phyloP scores from a whole-genome alignment of 2,888 invertebrate genomes.

The Helleia helle region DNA sequence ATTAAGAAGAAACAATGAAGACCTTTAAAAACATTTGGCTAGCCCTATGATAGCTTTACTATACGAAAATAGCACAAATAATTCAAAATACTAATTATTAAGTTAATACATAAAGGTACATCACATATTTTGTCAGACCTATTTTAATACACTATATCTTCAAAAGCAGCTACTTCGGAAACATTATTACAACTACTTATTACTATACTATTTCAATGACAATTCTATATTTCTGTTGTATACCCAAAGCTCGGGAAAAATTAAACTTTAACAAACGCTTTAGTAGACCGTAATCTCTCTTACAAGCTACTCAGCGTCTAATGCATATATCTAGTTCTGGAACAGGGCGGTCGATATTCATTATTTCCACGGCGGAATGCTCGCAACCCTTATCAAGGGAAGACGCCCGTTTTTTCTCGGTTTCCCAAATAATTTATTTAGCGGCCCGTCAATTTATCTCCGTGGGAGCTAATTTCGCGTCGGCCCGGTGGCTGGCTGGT shows the following conservation, averaged over 20 bases:
- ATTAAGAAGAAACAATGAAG: too few species aligned
- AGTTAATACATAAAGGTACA: too few species aligned
- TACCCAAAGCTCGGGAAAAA: neutral
- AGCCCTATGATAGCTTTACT: too few species aligned
- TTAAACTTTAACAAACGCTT: constrained; percentile 4
- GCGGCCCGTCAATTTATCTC: constrained; percentile 71
- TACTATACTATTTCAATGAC: too few species aligned
- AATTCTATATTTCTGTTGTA: too few species aligned
- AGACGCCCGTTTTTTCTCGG: constrained; percentile 72
- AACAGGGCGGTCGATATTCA: constrained; percentile 55
- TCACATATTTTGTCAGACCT: too few species aligned
- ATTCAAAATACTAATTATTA: too few species aligned
- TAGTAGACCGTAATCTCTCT: neutral
- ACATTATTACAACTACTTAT: too few species aligned
- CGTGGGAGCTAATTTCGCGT: constrained; percentile 72
- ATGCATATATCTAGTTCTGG: constrained; percentile 3
- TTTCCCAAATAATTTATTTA: constrained; percentile 75
- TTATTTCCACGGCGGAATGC: constrained; percentile 52
- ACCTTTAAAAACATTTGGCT: too few species aligned
- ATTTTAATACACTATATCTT: too few species aligned
- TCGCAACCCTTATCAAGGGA: constrained; percentile 71
- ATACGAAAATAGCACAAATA: too few species aligned
- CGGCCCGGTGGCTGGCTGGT: constrained; percentile 68
- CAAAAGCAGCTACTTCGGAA: too few species aligned
- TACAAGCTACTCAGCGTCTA: neutral